These are phyloP conservation scores for Dinoponera quadriceps DNA, from an alignment of 1,140 invertebrate genomes.

Conservation along the genomic window DNA sequence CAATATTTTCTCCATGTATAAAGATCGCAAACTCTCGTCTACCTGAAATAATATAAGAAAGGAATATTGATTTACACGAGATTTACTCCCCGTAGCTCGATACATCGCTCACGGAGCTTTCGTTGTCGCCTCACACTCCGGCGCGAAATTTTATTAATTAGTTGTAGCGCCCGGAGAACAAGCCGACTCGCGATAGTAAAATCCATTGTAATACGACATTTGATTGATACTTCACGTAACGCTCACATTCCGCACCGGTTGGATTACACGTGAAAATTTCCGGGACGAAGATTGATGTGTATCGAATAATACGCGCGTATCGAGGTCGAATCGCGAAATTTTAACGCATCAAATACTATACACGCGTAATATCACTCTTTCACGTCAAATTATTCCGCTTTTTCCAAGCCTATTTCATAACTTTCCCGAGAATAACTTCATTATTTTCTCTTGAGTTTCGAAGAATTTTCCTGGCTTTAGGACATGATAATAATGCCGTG, in stretches of 20 bases:
- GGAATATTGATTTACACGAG: not conserved
- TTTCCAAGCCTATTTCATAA: not conserved
- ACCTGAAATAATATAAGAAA: not conserved
- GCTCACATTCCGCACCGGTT: not conserved
- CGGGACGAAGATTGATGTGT: constrained; percentile 14
- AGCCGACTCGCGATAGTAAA: not conserved
- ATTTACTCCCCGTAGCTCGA: no score
- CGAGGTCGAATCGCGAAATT: not conserved
- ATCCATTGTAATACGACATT: constrained; percentile 17
- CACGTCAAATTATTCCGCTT: not conserved
- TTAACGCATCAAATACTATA: not conserved
- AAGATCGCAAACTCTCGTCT: not conserved
- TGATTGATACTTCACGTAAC: constrained; percentile 11
- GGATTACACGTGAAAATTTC: not conserved
- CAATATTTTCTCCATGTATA: not conserved
- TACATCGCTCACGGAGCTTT: not conserved
- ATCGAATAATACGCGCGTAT: not conserved
- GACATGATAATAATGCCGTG: not conserved
- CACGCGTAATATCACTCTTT: not conserved
- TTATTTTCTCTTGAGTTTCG: not conserved
- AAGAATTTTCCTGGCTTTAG: not conserved
- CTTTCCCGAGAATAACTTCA: not conserved
- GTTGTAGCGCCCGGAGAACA: not conserved
- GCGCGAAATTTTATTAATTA: constrained; percentile 20
- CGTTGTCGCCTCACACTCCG: not conserved